phyloP scores from a whole-genome alignment of 2,113 vertebrate species.

The Orycteropus afer region DNA sequence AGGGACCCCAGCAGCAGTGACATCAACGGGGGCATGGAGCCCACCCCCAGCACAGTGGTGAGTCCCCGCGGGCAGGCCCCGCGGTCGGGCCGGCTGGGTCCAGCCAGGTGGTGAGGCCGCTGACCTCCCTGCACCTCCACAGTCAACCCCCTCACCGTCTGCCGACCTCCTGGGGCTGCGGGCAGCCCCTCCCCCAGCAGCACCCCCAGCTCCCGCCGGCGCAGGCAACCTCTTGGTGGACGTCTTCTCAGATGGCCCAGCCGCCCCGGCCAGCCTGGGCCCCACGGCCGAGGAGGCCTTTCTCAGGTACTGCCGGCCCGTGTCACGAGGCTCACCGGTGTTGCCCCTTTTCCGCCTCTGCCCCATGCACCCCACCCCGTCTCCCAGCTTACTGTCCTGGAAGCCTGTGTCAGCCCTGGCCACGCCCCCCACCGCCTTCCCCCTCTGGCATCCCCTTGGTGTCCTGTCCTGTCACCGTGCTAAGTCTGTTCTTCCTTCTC shows the following conservation, averaged over 20 bases:
- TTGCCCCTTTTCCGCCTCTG: neutral
- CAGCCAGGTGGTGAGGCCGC: rapidly evolving
- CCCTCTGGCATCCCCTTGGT: neutral
- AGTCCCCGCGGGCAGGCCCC: constrained; percentile 52
- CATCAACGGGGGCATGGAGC: constrained; percentile 91
- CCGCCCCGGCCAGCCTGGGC: constrained; percentile 82
- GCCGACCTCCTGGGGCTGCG: constrained; percentile 94
- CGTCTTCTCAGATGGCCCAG: constrained; percentile 92
- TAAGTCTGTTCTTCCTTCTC: constrained; percentile 78
- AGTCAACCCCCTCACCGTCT: constrained; percentile 96
- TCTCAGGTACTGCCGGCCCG: constrained; percentile 86
- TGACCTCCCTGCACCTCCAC: neutral
- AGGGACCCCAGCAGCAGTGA: constrained; percentile 88
- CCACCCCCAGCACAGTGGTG: constrained; percentile 91
- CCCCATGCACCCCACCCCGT: neutral
- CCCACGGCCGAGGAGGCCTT: constrained; percentile 92
- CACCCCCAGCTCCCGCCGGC: constrained; percentile 80
- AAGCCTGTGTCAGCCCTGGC: neutral
- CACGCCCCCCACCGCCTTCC: neutral
- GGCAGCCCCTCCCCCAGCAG: constrained; percentile 83
- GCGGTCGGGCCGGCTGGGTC: rapidly evolving
- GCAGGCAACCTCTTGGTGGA: constrained; percentile 93
- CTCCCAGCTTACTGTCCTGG: neutral
- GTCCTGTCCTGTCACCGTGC: constrained; percentile 38
- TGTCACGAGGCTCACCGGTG: neutral